A percentile compares a stretch with the other conserved stretches of the same genome.
Evolutionary conservation across 2,113 vertebrate genomes (phyloP).

Genomic region (Cichladusa arquata): DNA sequence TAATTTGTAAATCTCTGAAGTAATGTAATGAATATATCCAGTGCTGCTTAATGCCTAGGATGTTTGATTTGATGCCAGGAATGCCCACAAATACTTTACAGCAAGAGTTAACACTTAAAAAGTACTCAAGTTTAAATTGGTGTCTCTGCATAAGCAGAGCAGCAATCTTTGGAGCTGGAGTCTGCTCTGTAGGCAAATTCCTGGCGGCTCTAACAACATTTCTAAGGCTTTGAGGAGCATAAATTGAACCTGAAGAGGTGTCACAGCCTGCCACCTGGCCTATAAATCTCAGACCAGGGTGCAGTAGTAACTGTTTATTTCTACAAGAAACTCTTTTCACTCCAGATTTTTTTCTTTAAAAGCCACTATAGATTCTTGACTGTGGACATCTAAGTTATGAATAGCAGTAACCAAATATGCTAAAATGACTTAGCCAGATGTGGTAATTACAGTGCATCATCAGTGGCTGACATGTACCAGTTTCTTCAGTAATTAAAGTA

Average conservation of each 20-base stretch:
- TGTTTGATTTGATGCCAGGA: slow-evolving; percentile 38
- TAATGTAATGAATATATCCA: not conserved
- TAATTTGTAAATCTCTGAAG: not conserved
- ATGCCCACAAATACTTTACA: slow-evolving; percentile 25
- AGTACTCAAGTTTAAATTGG: not conserved
- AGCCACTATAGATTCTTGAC: not conserved
- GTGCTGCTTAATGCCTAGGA: not conserved
- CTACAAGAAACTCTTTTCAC: not conserved
- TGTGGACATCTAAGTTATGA: not conserved
- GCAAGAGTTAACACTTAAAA: slow-evolving; percentile 2
- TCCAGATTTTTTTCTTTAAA: not conserved
- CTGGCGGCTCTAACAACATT: slow-evolving; percentile 4
- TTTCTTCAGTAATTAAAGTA: not conserved
- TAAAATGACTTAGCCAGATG: not conserved
- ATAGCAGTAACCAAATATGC: not conserved
- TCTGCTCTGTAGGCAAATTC: slow-evolving; percentile 23
- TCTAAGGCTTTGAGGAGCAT: slow-evolving; percentile 12
- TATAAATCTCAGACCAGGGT: not conserved
- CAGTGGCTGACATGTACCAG: not conserved
- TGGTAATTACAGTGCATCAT: not conserved
- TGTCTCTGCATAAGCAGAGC: not conserved
- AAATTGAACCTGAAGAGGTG: slow-evolving; percentile 37
- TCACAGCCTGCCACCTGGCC: not conserved
- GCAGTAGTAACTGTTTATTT: not conserved
- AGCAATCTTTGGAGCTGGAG: not conserved